Base-by-base conservation (phyloP, 2,113 vertebrate genomes). In the Gobio gobio region DNA sequence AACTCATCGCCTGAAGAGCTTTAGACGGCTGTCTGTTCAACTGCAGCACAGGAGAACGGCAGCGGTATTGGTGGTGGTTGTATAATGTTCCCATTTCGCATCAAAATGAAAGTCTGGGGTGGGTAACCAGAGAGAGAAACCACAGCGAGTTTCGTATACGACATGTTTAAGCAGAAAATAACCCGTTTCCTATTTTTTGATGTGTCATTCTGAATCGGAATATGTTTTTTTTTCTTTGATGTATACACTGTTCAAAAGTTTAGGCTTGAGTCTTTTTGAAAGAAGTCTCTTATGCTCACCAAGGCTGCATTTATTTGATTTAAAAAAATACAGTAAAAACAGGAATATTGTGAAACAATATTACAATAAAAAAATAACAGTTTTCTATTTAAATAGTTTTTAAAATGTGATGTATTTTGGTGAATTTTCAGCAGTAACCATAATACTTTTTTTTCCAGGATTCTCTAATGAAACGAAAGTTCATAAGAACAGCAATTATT, bases 101-200 rank as follows among this genome's bases (percentile, higher is more conserved):
- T 89, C 87, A 89, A 83, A 89, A 70, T 63, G 85, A 89, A 89
- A 89, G 85, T 89, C 73, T 89, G 78, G 86, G 87, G 78, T 87
- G 45, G 63, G 85, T 87, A 89, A 89, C 87, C 85, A 85, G 87
- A 89, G 22, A 79, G 87, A 64, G 74, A 86, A 86, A 89, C 87
- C 87, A 78, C 85, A 73, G 78, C 22, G 70, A 78, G 81, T 88
- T 88, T 88, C 87, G 36, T 54, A 74, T 87, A 14, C 24, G 43
- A 63, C 10, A 10, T 2, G 20, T 73, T 82, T 86, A n/a, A 82
- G 75, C 78, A 24, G 45, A 86, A 75, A 43, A 70, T 3, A 26
- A n/a, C 22, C n/a, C 9, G 49, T 63, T 82, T 82, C 61, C 36
- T 64, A 20, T 64, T 86, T 40, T 63, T 36, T 49, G 47, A 72